Conservation (phyloP, 92 coral and sea anemone genomes). For the Bergia puertoricense region DNA sequence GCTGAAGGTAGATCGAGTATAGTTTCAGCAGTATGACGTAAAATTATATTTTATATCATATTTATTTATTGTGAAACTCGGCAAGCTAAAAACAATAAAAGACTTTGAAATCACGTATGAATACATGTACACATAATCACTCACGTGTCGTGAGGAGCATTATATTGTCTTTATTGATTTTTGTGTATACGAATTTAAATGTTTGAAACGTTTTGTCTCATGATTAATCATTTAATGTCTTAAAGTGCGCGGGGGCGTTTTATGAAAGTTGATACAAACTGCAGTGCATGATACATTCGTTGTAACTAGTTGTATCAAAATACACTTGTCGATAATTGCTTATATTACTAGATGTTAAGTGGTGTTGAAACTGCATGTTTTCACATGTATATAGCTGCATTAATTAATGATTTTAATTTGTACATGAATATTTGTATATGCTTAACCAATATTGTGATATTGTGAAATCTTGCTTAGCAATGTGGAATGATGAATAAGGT, state of each 20-base stretch:
- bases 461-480: background rate
- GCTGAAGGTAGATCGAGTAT: background rate
- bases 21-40: background rate
- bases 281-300: background rate
- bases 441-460: background rate
- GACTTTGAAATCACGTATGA: background rate
- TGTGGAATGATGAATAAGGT: background rate
- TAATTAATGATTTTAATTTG: conserved; percentile 17
- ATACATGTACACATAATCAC: background rate
- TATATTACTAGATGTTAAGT: background rate
- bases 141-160: conserved; percentile 8
- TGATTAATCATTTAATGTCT: background rate
- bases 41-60: background rate
- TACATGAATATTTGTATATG: conserved; percentile 30
- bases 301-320: background rate
- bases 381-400: background rate
- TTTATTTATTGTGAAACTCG: background rate
- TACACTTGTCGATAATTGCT: background rate
- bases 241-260: background rate
- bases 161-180: background rate
- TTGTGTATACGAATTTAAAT: background rate
- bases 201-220: background rate
- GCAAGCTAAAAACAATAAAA: background rate
- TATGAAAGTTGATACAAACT: too few relatives aligned
- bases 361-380: background rate